Evolutionary conservation across 2,113 vertebrate genomes (phyloP).

Genomic region (Gopherus flavomarginatus): DNA sequence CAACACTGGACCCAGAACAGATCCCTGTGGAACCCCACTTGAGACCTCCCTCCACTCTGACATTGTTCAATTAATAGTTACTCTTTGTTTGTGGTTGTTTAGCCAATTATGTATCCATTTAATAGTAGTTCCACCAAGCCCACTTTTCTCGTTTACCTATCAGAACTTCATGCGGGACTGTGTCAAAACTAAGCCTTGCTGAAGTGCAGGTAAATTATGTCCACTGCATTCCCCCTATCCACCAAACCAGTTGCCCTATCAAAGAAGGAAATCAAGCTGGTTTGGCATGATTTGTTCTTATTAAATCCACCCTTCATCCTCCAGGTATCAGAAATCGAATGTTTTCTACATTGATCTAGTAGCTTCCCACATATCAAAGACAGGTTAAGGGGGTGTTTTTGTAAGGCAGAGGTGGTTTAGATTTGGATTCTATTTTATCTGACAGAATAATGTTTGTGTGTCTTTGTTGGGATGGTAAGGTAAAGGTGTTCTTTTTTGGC

Average conservation of each 20-base stretch:
- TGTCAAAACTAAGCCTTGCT: neutral
- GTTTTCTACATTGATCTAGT: neutral
- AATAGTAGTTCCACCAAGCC: neutral
- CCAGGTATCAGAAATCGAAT: neutral
- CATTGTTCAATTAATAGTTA: neutral
- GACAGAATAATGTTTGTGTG: slow-evolving; percentile 16
- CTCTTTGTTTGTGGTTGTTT: neutral
- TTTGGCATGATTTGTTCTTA: neutral
- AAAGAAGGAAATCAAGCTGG: neutral
- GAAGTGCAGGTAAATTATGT: neutral
- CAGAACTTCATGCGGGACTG: neutral
- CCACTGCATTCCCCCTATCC: neutral
- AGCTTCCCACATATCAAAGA: neutral
- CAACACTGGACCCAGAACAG: neutral
- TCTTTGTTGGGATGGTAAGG: slow-evolving; percentile 7
- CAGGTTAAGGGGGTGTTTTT: neutral
- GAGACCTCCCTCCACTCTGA: neutral
- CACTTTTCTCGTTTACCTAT: neutral
- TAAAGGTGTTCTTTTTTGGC: slow-evolving; percentile 1
- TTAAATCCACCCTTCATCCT: neutral
- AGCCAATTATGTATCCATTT: neutral
- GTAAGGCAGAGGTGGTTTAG: slow-evolving; percentile 8
- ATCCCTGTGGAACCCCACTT: neutral
- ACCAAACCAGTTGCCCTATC: neutral
- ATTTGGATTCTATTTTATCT: slow-evolving; percentile 21